Base-by-base conservation (phyloP, 1,140 invertebrate species). In the Cydia pomonella region DNA sequence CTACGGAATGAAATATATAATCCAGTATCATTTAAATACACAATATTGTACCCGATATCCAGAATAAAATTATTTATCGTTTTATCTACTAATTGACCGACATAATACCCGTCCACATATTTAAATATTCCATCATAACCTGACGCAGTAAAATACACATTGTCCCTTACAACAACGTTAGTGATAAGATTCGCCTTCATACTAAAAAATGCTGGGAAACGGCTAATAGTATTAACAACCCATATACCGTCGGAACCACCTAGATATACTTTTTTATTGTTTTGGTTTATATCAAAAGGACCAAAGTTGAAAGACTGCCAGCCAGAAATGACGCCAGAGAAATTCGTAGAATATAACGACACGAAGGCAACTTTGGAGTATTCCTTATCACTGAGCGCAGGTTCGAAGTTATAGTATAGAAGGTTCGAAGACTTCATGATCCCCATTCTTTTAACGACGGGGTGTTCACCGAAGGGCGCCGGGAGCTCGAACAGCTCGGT, bases 401-500 rank as follows among this genome's bases (percentile, higher is more conserved):
- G 90, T 73, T 90, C 89, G 76, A 89, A 92, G 25, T 80, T 87
- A 76, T 81, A 92, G 80, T 78, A 92, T 0, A 92, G 78, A 5
- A 75, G 77, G 75, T 92, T 88, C 1, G 78, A 82, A 0, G 82
- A 82, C 29, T 84, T 76, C 2, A 87, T 78, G 18, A 92, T 74
- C 6, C 76, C 87, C 76, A 91, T 80, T 79, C 90, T 87, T 47
- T 75, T 72, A 23, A 92, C 90, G 18, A 91, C 85, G 21, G 91
- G 73, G 1, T 76, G 73, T 13, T 81, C 84, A 63, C 89, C 78
- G 75, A 88, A 92, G 0, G 85, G 83, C 5, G 88, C 91, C 23
- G 86, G 29, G 10, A 92, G 78, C 38, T 92, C 84, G 41, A 90
- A 83, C 13, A 91, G 74, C 25, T 82, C 79, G 3, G 82, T 82